Conservation (phyloP, 2,113 vertebrate genomes). For the Merops nubicus region DNA sequence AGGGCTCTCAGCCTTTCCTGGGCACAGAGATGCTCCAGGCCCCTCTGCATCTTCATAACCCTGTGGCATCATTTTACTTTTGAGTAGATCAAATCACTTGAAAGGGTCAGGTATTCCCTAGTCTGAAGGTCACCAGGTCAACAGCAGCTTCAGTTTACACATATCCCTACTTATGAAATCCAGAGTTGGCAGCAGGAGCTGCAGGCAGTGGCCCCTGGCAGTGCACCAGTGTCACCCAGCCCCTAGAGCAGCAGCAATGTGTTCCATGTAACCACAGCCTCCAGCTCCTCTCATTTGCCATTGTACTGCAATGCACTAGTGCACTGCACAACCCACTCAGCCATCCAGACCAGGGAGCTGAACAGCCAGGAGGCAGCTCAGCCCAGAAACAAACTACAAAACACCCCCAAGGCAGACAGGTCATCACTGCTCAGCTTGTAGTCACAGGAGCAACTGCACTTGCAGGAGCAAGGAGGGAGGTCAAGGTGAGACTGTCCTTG, state of each 20-base stretch:
- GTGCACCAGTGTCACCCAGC: background rate
- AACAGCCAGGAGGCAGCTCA: background rate
- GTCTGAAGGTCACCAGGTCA: background rate
- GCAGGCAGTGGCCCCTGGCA: background rate
- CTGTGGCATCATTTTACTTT: background rate
- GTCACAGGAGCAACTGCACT: rapidly evolving
- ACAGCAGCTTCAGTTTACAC: background rate
- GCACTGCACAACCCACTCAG: too few relatives aligned
- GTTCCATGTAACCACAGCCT: background rate
- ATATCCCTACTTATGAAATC: background rate
- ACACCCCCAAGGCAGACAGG: background rate
- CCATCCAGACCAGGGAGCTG: background rate
- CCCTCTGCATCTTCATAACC: background rate
- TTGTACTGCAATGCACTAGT: too few relatives aligned
- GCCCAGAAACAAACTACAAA: background rate
- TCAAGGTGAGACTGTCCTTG: background rate
- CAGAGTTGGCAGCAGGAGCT: background rate
- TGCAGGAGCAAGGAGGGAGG: background rate
- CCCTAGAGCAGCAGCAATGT: rapidly evolving
- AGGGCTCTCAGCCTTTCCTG: background rate
- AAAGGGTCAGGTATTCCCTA: background rate
- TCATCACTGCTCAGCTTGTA: background rate
- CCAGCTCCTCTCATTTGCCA: background rate
- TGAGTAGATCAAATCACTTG: background rate
- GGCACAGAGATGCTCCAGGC: background rate